Evolutionary conservation across 2,113 vertebrate genomes (phyloP).

Genomic region (human (Homo sapiens)): DNA sequence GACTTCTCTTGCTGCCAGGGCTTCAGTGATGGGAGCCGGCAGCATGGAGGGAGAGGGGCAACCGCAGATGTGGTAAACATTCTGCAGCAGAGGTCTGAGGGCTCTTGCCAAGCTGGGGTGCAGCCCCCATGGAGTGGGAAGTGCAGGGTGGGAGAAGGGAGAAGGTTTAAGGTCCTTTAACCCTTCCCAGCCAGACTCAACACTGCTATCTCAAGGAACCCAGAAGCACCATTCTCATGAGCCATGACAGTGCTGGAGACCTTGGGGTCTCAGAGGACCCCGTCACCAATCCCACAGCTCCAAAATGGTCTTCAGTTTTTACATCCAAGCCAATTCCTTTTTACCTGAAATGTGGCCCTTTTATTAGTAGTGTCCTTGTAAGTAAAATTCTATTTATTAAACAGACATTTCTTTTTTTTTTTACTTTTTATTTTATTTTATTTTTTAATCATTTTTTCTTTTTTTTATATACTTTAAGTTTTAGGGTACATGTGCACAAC

Average conservation of each 20-base stretch:
- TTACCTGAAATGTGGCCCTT: neutral
- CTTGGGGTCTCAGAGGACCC: neutral
- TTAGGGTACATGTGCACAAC: no score
- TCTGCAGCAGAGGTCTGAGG: neutral
- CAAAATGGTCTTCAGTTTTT: neutral
- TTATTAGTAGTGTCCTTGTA: neutral
- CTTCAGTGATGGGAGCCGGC: rapidly evolving
- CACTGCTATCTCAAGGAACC: neutral
- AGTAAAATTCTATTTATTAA: neutral
- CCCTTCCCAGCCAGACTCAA: neutral
- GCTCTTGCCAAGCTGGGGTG: neutral
- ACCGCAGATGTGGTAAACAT: neutral
- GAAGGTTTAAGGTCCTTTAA: neutral
- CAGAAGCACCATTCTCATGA: neutral
- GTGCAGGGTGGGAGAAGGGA: neutral
- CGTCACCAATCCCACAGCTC: neutral
- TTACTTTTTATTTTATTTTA: no score
- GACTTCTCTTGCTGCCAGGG: neutral
- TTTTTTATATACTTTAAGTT: no score
- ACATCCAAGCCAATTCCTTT: neutral
- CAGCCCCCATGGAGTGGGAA: neutral
- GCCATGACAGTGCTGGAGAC: neutral
- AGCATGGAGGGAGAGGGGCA: no score
- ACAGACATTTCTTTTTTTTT: neutral
- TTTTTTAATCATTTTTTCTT: no score